phyloP scores from a whole-genome alignment of 2,797 vertebrate species.

The Adelosebastes latens region DNA sequence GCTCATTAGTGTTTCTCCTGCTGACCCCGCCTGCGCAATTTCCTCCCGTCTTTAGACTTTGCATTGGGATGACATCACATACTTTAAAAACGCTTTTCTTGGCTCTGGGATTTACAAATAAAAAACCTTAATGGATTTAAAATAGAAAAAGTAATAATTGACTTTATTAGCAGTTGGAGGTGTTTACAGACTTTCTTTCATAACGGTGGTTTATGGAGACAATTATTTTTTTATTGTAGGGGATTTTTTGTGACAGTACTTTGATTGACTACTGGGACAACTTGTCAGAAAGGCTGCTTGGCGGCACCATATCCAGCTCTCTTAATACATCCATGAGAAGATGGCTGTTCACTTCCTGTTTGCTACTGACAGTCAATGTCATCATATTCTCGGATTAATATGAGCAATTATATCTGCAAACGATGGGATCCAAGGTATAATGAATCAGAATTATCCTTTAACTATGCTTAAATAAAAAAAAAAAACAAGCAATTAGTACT shows the following conservation, averaged over 20 bases:
- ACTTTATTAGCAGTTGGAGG: background rate
- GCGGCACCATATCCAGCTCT: background rate
- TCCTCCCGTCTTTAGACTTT: background rate
- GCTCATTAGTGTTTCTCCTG: background rate
- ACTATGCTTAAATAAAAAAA: too few relatives aligned
- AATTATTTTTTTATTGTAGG: rapidly evolving
- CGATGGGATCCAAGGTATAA: background rate
- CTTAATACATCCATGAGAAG: background rate
- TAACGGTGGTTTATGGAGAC: too few relatives aligned
- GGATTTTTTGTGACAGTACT: too few relatives aligned
- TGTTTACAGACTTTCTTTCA: too few relatives aligned
- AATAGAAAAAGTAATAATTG: background rate
- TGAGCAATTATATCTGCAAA: background rate
- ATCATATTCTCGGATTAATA: background rate
- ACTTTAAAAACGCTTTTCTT: background rate
- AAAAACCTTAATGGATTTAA: background rate
- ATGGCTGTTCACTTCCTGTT: background rate
- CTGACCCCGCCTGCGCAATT: background rate
- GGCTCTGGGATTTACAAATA: background rate
- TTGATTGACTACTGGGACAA: too few relatives aligned
- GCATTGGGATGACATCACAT: background rate
- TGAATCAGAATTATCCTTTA: background rate
- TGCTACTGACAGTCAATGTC: background rate
- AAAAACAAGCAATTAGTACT: too few relatives aligned
- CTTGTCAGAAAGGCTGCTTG: background rate